phyloP scores from a whole-genome alignment of 2,113 vertebrate species.

The Polypterus bichir region DNA sequence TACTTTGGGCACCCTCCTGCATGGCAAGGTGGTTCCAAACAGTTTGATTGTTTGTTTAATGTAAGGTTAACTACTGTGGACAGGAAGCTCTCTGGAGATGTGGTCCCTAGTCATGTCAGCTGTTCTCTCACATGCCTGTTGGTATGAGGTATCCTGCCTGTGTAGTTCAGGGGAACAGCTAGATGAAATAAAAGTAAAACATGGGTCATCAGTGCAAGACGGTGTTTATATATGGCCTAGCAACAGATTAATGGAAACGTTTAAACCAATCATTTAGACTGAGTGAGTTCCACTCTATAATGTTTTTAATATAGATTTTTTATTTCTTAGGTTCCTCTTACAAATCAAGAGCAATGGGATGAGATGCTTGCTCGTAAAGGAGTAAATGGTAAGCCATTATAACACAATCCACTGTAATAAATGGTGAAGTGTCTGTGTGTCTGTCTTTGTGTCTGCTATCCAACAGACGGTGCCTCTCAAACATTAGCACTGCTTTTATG shows the following conservation, averaged over 20 bases:
- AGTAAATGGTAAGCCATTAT: conserved; percentile 61
- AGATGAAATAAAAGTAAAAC: neutral
- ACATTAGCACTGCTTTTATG: neutral
- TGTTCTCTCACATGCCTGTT: neutral
- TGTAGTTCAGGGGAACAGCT: neutral
- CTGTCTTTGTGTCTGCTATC: neutral
- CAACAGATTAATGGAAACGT: neutral
- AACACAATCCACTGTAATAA: neutral
- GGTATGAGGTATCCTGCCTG: neutral
- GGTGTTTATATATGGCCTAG: neutral
- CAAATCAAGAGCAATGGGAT: conserved; percentile 82
- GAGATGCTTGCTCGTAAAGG: conserved; percentile 71
- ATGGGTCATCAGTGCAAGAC: neutral
- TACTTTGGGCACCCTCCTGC: no score
- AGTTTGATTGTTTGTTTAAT: no score
- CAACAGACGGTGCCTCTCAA: neutral
- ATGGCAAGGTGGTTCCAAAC: no score
- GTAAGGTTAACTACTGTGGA: no score
- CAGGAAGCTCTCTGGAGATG: no score
- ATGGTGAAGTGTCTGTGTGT: neutral
- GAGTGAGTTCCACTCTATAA: neutral
- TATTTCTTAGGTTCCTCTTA: conserved; percentile 55
- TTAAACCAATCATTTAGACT: neutral
- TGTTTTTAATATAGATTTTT: neutral
- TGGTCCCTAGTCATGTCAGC: no score